Percentiles rank a stretch among this genome's conserved stretches.
These are phyloP conservation scores for Galagoides demidoff DNA, from an alignment of 2,797 vertebrate species.

Conservation along the genomic window DNA sequence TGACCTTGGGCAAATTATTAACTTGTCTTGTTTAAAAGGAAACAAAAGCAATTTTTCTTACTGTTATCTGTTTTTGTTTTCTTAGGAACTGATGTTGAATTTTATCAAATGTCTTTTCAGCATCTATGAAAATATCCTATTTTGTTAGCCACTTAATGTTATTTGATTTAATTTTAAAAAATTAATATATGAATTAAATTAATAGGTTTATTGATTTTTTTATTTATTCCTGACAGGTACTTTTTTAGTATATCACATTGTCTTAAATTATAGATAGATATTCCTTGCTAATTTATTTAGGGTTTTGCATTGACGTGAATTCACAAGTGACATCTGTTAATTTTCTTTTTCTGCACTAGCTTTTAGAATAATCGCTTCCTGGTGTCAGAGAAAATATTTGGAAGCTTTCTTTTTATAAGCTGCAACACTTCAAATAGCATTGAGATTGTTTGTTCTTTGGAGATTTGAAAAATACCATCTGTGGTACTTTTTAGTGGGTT, in stretches of 20 bases:
- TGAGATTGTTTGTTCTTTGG: background rate
- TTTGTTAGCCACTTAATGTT: background rate
- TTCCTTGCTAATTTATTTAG: background rate
- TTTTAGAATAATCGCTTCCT: background rate
- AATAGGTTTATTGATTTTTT: background rate
- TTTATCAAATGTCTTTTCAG: background rate
- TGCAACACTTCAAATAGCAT: background rate
- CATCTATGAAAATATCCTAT: background rate
- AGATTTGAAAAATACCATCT: background rate
- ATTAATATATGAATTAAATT: background rate
- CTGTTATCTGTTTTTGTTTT: background rate
- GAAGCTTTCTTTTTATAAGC: background rate
- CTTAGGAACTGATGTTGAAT: background rate
- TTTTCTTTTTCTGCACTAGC: background rate
- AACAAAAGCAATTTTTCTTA: background rate
- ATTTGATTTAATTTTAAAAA: too few species aligned
- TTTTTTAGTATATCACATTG: background rate
- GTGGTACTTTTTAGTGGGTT: background rate
- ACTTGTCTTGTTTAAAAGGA: background rate
- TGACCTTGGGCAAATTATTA: background rate
- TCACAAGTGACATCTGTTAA: background rate
- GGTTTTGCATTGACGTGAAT: background rate
- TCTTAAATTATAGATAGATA: background rate
- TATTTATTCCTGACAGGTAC: background rate
- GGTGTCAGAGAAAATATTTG: background rate